A percentile compares a stretch with the other conserved stretches of the same genome.
These are phyloP conservation scores for Pissodes strobi DNA, from an alignment of 1,140 invertebrate genomes.

Conservation along the genomic window DNA sequence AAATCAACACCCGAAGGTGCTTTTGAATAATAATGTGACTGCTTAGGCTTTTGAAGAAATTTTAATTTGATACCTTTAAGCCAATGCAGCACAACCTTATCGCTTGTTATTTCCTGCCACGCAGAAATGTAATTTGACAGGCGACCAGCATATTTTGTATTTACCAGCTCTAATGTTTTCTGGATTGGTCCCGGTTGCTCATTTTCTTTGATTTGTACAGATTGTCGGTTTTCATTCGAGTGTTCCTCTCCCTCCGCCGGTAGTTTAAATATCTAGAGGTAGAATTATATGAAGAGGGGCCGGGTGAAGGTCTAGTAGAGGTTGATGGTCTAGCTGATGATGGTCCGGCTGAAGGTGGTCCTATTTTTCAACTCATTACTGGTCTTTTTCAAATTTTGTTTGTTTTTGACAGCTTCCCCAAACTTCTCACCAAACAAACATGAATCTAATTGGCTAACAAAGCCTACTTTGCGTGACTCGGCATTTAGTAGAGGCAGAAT, in stretches of 20 bases:
- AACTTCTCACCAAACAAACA: not conserved
- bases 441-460: not conserved
- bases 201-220: not conserved
- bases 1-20: no score
- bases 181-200: no score
- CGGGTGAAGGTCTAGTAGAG: not conserved
- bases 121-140: not conserved
- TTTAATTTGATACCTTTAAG: not conserved
- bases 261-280: not conserved
- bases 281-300: not conserved
- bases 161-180: not conserved
- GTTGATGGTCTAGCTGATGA: not conserved
- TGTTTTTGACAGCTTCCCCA: no score
- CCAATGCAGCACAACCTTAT: not conserved
- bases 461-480: not conserved
- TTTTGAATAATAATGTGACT: not conserved
- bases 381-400: not conserved
- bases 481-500: not conserved
- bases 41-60: not conserved
- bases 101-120: slow-evolving; percentile 1
- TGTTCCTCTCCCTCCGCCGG: not conserved
- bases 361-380: no score
- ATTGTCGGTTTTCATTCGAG: not conserved
- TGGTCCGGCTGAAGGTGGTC: not conserved
- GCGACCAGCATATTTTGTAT: not conserved